Evolutionary conservation across 53 echinoderm and acorn worm species (phyloP), one percentile per base, ranked within the genome.

Genomic region (Apostichopus leukothele): DNA sequence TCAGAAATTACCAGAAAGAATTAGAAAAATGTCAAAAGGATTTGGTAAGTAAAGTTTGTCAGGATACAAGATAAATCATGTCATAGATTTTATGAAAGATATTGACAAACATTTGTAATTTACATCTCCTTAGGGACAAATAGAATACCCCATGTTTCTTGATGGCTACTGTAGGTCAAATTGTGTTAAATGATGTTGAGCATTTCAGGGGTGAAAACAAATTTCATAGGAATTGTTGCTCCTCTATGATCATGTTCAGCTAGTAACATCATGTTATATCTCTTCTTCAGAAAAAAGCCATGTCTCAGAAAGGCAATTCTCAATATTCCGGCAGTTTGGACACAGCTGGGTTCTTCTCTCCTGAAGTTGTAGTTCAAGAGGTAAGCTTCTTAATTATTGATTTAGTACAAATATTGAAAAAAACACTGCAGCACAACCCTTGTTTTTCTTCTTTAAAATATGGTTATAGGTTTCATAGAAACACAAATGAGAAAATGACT

Each of bases 1-100:
- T 94, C 53, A 93, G 99, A 73, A 94, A 93, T 78, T 92, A 91
- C 77, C 84, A 89, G 13, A 90, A 93, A 79, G 96, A 99, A 51
- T 60, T 93, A 9, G 96, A 96, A 27, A 96, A 90, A 88, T 75
- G 94, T 63, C 86, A 89, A 57, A 89, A 90, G 83, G 99, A 99
- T 86, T 86, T 96, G 81, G 99, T 99, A 75, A 90, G 98, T 39
- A 89, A 13, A 0, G 9, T 57, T 5, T 57, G 7, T 57, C 57
- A 57, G 7, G 57, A 57, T 57, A 57, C 8, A 57, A 57, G 6
- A 57, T 57, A 57, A 9, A 57, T 9, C 7, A 7, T 57, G 57
- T 57, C 57, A 57, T 10, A 57, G 10, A 57, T 57, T 57, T 39
- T 39, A 39, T 39, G 3, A 39, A 39, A 39, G 39, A 3, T 39